These are phyloP conservation scores for Mormyrus hasselquistii DNA, from an alignment of 2,797 vertebrate species.

Conservation along the genomic window DNA sequence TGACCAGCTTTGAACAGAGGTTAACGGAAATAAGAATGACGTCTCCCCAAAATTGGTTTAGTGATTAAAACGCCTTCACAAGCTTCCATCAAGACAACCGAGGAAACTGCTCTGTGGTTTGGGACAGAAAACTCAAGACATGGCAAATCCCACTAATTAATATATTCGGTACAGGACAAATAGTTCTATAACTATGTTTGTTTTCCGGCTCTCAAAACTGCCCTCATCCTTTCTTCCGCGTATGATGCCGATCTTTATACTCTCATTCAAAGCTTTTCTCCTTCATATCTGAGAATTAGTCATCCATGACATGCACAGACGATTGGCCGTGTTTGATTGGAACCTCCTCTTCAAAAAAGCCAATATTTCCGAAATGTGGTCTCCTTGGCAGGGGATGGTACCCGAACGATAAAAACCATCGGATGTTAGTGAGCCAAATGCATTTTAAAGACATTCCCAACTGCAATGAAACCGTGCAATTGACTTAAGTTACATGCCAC, in stretches of 20 bases:
- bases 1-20: not conserved
- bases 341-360: conserved; percentile 43
- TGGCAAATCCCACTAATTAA: conserved; percentile 54
- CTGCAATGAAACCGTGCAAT: conserved; percentile 48
- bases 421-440: conserved; percentile 45
- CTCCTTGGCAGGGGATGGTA: conserved; percentile 39
- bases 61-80: conserved; percentile 28
- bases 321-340: conserved; percentile 34
- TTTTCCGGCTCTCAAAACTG: conserved; percentile 59
- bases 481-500: conserved; percentile 44
- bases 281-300: conserved; percentile 40
- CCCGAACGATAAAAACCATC: conserved; percentile 37
- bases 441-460: conserved; percentile 49
- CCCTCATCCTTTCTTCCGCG: conserved; percentile 50
- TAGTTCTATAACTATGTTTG: conserved; percentile 47
- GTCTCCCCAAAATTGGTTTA: not conserved
- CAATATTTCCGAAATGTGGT: conserved; percentile 46
- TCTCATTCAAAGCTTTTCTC: conserved; percentile 42
- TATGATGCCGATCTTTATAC: conserved; percentile 50
- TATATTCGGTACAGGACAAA: conserved; percentile 55
- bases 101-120: conserved; percentile 48
- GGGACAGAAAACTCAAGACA: conserved; percentile 56
- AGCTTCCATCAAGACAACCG: conserved; percentile 40
- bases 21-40: not conserved
- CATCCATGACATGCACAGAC: conserved; percentile 37